phyloP scores from a whole-genome alignment of 2,888 invertebrate species.

The Trachelus stipa region DNA sequence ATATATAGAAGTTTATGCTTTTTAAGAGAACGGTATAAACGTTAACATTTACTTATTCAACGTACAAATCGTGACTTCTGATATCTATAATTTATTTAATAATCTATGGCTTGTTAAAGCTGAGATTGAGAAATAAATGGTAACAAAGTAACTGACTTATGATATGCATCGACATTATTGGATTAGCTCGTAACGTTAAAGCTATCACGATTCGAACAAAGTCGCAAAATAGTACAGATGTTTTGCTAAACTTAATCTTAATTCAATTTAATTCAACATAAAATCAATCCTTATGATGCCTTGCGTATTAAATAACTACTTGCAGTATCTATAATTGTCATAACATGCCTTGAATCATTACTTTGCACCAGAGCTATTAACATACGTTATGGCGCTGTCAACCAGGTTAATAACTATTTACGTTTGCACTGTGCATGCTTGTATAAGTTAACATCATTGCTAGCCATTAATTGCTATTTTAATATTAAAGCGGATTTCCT shows the following conservation, averaged over 20 bases:
- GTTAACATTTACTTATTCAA: not conserved
- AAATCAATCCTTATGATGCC: not conserved
- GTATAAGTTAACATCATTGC: not conserved
- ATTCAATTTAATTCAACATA: not conserved
- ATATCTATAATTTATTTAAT: not conserved
- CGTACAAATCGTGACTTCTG: not conserved
- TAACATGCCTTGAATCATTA: not conserved
- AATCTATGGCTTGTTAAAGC: not conserved
- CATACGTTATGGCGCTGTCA: not conserved
- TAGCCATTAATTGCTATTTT: not conserved
- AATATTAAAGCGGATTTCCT: not conserved
- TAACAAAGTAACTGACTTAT: not conserved
- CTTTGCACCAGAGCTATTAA: not conserved
- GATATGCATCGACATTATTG: not conserved
- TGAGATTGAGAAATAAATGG: not conserved
- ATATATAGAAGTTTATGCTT: not conserved
- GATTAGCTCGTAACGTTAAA: not conserved
- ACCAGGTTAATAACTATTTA: not conserved
- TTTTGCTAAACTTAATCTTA: not conserved
- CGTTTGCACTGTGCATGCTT: not conserved
- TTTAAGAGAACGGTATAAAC: not conserved
- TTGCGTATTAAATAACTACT: not conserved
- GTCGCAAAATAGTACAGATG: not conserved
- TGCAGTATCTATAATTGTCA: not conserved
- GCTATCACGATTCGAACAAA: not conserved